Percentiles rank a stretch among this genome's conserved stretches.
Conservation (phyloP, 2,888 invertebrate genomes). For the Neuroscelio doddi region DNA sequence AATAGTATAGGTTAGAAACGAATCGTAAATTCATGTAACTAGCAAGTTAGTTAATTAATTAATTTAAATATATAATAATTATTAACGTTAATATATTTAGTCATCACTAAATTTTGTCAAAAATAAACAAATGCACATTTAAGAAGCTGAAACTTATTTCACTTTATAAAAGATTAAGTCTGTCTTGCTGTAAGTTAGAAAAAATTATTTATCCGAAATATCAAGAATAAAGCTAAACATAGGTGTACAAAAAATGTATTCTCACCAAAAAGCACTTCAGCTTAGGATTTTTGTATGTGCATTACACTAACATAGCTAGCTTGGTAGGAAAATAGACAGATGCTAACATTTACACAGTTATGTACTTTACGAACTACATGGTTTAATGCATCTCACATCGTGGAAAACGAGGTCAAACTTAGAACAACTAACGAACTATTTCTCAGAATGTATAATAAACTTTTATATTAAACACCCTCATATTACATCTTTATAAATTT, state of each 20-base stretch:
- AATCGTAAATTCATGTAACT: too few species aligned
- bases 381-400: conserved; percentile 35
- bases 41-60: too few species aligned
- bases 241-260: neutral
- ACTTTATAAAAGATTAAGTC: neutral
- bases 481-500: too few species aligned
- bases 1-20: too few species aligned
- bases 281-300: conserved; percentile 20
- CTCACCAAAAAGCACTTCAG: conserved; percentile 10
- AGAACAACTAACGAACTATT: conserved; percentile 23
- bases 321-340: conserved; percentile 31
- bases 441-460: conserved; percentile 14
- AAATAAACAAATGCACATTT: too few species aligned
- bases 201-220: neutral
- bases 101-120: too few species aligned
- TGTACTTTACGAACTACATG: conserved; percentile 36
- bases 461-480: conserved; percentile 20
- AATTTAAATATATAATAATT: too few species aligned
- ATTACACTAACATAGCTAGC: conserved; percentile 12
- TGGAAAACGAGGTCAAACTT: conserved; percentile 36
- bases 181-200: neutral
- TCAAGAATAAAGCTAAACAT: neutral
- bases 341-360: conserved; percentile 29
- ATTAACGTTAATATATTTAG: too few species aligned
- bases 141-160: too few species aligned